A percentile compares a stretch with the other conserved stretches of the same genome.
Evolutionary conservation across 2,888 invertebrate genomes (phyloP).

Genomic region (Tenthredo amoena): DNA sequence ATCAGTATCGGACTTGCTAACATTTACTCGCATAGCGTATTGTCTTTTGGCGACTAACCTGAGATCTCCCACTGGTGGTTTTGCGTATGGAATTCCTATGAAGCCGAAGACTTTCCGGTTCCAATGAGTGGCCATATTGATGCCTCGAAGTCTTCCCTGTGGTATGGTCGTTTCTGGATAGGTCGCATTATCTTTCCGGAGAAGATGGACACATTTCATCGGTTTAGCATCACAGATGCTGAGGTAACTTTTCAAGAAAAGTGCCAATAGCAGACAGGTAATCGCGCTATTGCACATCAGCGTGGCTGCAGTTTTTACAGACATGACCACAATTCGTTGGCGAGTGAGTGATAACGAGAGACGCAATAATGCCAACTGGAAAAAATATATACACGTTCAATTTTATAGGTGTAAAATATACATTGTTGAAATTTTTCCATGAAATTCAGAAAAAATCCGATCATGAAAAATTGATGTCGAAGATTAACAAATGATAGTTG

Average conservation of each 20-base stretch:
- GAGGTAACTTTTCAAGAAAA: not conserved
- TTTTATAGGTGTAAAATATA: not conserved
- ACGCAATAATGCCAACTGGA: not conserved
- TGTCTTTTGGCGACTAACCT: not conserved
- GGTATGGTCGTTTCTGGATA: not conserved
- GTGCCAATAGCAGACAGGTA: not conserved
- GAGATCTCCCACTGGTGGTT: conserved; percentile 34
- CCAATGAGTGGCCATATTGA: not conserved
- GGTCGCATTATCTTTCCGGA: not conserved
- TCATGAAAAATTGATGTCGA: not conserved
- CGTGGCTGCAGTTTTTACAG: not conserved
- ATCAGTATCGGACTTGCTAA: not conserved
- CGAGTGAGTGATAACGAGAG: not conserved
- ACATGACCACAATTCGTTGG: not conserved
- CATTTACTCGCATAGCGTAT: not conserved
- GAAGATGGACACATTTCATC: not conserved
- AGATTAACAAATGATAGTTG: not conserved
- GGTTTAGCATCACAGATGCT: not conserved
- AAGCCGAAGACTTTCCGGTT: not conserved
- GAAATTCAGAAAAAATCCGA: not conserved
- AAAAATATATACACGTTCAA: not conserved
- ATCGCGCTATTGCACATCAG: not conserved
- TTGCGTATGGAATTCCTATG: conserved; percentile 29
- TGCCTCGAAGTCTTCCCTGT: conserved; percentile 19
- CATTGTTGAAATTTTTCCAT: not conserved